phyloP scores from a whole-genome alignment of 2,113 vertebrate genomes.

The Platichthys flesus region DNA sequence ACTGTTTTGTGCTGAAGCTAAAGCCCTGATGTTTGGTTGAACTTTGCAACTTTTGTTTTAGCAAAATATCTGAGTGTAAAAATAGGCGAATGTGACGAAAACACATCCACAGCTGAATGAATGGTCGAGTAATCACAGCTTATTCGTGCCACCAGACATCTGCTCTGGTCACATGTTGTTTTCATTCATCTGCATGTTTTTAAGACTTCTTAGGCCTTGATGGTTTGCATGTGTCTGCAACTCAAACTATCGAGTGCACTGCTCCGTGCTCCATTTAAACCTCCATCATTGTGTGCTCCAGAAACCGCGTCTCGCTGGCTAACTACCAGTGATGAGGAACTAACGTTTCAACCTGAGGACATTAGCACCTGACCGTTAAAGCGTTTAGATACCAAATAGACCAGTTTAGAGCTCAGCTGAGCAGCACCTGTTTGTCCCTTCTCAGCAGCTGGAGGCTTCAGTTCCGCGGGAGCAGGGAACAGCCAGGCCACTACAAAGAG shows the following conservation, averaged over 20 bases:
- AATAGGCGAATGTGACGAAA: too few relatives aligned
- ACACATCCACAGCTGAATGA: too few relatives aligned
- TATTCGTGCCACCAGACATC: too few relatives aligned
- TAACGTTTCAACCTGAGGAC: constrained; percentile 6
- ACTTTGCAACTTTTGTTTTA: too few relatives aligned
- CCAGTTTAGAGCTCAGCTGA: constrained; percentile 50
- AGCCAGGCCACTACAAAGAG: neutral
- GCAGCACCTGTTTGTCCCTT: constrained; percentile 55
- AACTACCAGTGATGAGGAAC: neutral
- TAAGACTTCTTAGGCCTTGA: neutral
- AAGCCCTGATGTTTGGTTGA: too few relatives aligned
- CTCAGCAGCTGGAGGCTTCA: neutral
- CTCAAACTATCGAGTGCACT: neutral
- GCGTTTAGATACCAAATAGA: constrained; percentile 58
- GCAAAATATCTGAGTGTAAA: too few relatives aligned
- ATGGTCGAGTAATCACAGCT: too few relatives aligned
- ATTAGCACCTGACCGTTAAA: constrained; percentile 46
- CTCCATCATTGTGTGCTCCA: neutral
- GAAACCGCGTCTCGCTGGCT: neutral
- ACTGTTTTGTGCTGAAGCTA: too few relatives aligned
- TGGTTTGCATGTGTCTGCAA: neutral
- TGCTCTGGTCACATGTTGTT: neutral
- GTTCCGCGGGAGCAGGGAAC: neutral
- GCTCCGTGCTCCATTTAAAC: neutral
- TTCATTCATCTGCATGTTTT: neutral